Evolutionary conservation across 2,113 vertebrate species (phyloP), one percentile per base, ranked within the genome.

Genomic region (Lamprotornis superbus): DNA sequence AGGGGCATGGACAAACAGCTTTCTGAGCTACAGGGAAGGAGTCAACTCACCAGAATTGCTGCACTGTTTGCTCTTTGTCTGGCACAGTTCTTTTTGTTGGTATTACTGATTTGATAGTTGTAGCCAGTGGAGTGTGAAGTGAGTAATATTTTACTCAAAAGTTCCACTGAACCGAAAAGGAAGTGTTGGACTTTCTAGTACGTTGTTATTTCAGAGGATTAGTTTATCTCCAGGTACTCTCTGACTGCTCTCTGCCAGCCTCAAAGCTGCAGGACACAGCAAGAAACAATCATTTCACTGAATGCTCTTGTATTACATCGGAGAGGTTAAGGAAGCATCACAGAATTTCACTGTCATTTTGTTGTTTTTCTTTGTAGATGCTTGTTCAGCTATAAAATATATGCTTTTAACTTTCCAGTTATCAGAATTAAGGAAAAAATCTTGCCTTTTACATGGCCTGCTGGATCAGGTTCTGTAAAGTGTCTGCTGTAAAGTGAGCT

Each of bases 1-100:
- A 24, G 49, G 64, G 79, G 14, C 49, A 39, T 13, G 53, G 46
- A 8, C 69, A 63, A 21, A 19, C 49, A 91, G 23, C 65, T 75
- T 31, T 56, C 70, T 0, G 1, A 33, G 63, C 4, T 10, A 3
- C 0, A 2, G 14, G 15, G 35, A 55, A 73, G 35, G 60, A 27
- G 7, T 19, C 10, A 57, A 2, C 44, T 40, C 8, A 23, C 67
- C 71, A 67, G 31, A 33, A 17, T 25, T 6, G 8, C 73, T 87
- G 52, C 18, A 11, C 28, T n/a, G 7, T 40, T 79, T 47, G 20
- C 15, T 47, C 37, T 53, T 44, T 55, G 22, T 39, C 46, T 47
- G 47, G 39, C 27, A 14, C 3, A 0, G 13, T 17, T 60, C 9
- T 56, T 49, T 56, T 33, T 17, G 16, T 2, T 31, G 44, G 23